Base-by-base conservation (phyloP, 2,888 invertebrate genomes). In the Scaptomyza polygonia region DNA sequence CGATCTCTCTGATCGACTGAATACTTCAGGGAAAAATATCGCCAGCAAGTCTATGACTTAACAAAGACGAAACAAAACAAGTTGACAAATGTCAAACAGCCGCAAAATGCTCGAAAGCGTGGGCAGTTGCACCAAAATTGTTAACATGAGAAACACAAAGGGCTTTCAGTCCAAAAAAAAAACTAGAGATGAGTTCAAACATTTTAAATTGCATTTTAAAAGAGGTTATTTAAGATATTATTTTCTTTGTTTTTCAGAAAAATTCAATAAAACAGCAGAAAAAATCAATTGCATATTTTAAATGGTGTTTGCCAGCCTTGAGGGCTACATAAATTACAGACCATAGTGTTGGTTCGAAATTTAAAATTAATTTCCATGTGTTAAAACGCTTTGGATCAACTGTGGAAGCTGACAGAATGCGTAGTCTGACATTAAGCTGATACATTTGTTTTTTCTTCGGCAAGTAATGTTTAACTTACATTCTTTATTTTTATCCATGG, bases 401-500 rank as follows among this genome's bases (percentile, higher is more conserved):
- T 27, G n/a, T 29, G 29, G 29, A 25, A 25, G 25, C 25, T 25
- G 25, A 25, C 25, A 25, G 25, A 25, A 25, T 25, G 25, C 25
- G 21, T 21, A 2, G 21, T 21, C 21, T 21, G 5, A 29, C 29
- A 9, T 29, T 8, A 9, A 29, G 29, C 9, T 9, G 2, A 2
- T 0, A 8, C 29, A 29, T 12, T 21, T 21, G 21, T 21, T 21
- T 21, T 5, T 6, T 48, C 12, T n/a, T 3, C 5, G 14, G 9
- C 29, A 39, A 11, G 1, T 2, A 45, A 3, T 47, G 0, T 5
- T 48, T n/a, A 34, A 95, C 97, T 97, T 92, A 98, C 98, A 98
- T 95, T 98, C 98, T 94, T 98, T 98, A 92, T 98, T 98, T 92
- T 97, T 97, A 92, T 98, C 97, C 95, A 98, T 97, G 91, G 96